Base-by-base conservation (phyloP, 2,113 vertebrate genomes). In the Grantiella picta region DNA sequence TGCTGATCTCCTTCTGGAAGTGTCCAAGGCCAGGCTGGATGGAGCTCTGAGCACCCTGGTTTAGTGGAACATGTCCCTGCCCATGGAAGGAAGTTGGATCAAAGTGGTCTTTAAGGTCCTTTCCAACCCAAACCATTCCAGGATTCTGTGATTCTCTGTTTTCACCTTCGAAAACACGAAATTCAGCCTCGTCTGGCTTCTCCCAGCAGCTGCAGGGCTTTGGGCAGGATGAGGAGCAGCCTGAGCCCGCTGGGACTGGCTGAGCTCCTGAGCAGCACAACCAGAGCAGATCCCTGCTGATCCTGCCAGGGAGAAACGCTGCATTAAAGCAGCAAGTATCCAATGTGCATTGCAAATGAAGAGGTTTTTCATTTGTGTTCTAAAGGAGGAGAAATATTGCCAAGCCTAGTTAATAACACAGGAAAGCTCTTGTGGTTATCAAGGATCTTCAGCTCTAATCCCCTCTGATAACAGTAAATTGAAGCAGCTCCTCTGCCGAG, bases 401-500 rank as follows among this genome's bases (percentile, higher is more conserved):
- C 78, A 70, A 92, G 82, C 65, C 68, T 75, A 52, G 79, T 90
- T 97, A 97, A 96, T 97, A 97, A 95, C 90, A 75, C 59, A 54
- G 88, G 86, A 92, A 93, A 92, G 93, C 92, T 95, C 94, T 95
- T 29, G 63, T 86, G 86, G 84, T 82, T 95, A 95, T 92, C 80
- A 38, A 87, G 79, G 87, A 87, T 97, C 91, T 94, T 92, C 92
- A 92, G 89, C 77, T 92, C 92, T 96, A 96, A 96, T 97, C 94
- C 89, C 77, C 60, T 94, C 92, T 89, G 95, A 97, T 95, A 97
- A 96, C 44, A 94, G 88, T 73, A 95, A 96, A 97, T 95, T 95
- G 95, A 96, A 90, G 65, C 63, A 89, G 82, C 87, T 96, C 71
- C 79, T 94, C 82, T 79, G 84, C 69, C 60, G 65, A 95, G 86